phyloP scores from a whole-genome alignment of 1,140 invertebrate species.

The Schlechtendalia chinensis region DNA sequence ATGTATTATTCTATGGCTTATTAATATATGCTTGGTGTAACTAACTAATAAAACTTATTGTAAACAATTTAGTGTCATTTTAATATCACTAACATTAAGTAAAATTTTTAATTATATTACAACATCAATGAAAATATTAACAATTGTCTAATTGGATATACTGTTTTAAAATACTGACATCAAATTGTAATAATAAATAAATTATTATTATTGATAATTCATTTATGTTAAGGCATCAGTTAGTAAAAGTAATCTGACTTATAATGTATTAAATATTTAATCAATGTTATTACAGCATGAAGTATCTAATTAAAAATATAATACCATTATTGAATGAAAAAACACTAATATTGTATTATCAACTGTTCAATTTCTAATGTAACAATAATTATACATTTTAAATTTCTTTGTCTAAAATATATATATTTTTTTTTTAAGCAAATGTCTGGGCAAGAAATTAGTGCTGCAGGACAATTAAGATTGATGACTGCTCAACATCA shows the following conservation, averaged over 20 bases:
- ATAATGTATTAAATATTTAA: neutral
- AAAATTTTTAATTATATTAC: slow-evolving; percentile 2
- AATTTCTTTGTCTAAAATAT: neutral
- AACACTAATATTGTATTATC: slow-evolving; percentile 8
- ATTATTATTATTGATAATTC: neutral
- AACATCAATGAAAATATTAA: neutral
- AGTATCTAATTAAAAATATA: neutral
- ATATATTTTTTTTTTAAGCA: slow-evolving; percentile 38
- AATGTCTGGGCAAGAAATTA: slow-evolving; percentile 56
- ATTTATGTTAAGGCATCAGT: neutral
- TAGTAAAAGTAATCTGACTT: neutral
- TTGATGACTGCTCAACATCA: slow-evolving; percentile 80
- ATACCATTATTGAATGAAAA: slow-evolving; percentile 1
- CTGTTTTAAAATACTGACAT: neutral
- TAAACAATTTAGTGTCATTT: neutral
- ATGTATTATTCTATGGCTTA: slow-evolving; percentile 3
- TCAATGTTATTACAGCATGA: slow-evolving; percentile 20
- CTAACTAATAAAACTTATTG: neutral
- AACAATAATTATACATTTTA: slow-evolving; percentile 7
- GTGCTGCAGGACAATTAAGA: slow-evolving; percentile 56
- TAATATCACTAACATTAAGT: neutral
- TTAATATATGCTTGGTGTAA: neutral
- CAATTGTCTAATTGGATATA: neutral
- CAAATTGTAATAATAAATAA: neutral
- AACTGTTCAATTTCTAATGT: neutral